Evolutionary conservation across 2,888 invertebrate genomes (phyloP), one percentile per base, ranked within the genome.

Genomic region (Mylabris sibirica): DNA sequence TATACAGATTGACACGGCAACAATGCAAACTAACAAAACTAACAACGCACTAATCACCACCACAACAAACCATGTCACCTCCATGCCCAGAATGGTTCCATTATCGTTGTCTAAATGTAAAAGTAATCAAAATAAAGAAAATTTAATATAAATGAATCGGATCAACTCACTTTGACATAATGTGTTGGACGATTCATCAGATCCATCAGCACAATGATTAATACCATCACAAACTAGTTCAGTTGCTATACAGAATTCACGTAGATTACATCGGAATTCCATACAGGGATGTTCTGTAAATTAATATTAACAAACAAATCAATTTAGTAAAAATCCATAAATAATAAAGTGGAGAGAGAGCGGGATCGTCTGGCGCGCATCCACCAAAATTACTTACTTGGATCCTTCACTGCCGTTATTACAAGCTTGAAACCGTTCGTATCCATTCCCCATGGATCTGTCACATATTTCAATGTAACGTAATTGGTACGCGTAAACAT

Each of bases 371-470:
- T 30, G 60, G 61, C 35, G 61, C 61, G 35, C 35, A 35, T 12
- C 11, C 41, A 3, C 41, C 44, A 22, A 68, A 64, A 65, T 68
- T 86, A 93, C 94, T 94, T 86, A 96, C 95, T 94, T 82, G 94
- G 93, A 89, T 96, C 96, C 85, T 96, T 97, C 83, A 96, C 94
- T 79, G 96, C 95, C 74, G 97, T 97, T 88, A 97, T 95, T 86
- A 97, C 93, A 82, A 97, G 90, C 81, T 93, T 93, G 89, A 97
- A 97, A 80, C 96, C 96, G 86, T 96, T 96, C 80, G 92, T 90
- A 84, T 94, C 93, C 72, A 95, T 95, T 75, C 96, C 96, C 95
- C 96, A 96, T 82, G 91, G 91, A 87, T 97, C 96, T 64, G 97
- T 96, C 82, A 95, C 93, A 88, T 96, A 97, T 86, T 94, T 95